Evolutionary conservation across 2,888 invertebrate genomes (phyloP), one percentile per base, ranked within the genome.

Genomic region (Synergus japonicus): DNA sequence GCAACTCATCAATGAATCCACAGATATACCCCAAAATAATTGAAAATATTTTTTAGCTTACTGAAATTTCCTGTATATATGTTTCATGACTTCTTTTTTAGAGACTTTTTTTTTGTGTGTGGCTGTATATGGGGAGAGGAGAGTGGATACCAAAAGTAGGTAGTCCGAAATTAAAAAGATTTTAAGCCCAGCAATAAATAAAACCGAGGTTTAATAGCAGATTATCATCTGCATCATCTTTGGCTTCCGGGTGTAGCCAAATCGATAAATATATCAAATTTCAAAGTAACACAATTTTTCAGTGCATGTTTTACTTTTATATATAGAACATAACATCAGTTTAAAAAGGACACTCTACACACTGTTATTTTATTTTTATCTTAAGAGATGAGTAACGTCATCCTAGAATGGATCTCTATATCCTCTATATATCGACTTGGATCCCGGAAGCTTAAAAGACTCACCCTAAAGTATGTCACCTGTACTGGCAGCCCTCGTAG

Each of bases 401-500:
- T 37, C 15, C n/a, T 22, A 0, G 15, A 9, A 49, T 37, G 29
- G n/a, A 54, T 15, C 13, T 67, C 4, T 12, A 29, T 37, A 49
- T 49, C 13, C 13, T 67, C 4, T 12, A 29, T 37, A 49, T 49
- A 13, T 22, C 73, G 73, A 73, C 10, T 46, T 37, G 73, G 54
- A n/a, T 73, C 73, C 73, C 54, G 73, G 54, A 73, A 73, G 73
- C 73, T 73, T 15, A 65, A 9, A 13, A 22, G 10, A 86, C 94
- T 93, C 85, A 94, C 94, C 73, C 87, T 94, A 94, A 15, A 94
- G 93, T 79, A 92, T 91, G 90, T 95, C 95, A 15, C 95, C 95
- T 89, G 95, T 95, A 87, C 95, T 95, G 76, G 93, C 93, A 18
- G 95, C 95, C 80, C 96, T 93, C 4, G 95, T 96, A 0, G 95